Percentiles rank a stretch among this genome's conserved stretches.
Conservation (phyloP, 2,113 vertebrate species). For the Phalacrocorax pelagicus region DNA sequence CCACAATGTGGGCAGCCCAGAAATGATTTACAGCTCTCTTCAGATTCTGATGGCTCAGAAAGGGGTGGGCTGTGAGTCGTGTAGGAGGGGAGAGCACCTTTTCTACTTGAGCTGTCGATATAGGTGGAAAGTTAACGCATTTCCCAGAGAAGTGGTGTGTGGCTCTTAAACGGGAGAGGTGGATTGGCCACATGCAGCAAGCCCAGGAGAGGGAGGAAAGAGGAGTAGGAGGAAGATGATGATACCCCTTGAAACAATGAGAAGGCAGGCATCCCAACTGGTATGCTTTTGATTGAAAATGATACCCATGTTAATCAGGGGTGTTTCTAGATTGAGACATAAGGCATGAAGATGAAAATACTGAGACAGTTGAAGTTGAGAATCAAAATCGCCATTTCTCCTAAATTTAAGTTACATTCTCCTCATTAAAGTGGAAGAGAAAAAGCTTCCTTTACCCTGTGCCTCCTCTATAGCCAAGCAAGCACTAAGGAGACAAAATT, state of each 20-base stretch:
- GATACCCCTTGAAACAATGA: neutral
- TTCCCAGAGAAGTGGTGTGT: neutral
- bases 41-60: constrained; percentile 16
- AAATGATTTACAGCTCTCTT: neutral
- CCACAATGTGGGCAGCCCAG: neutral
- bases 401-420: neutral
- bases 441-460: neutral
- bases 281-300: neutral
- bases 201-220: neutral
- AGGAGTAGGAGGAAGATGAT: neutral
- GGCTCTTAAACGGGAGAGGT: neutral
- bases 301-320: neutral
- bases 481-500: neutral
- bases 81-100: constrained; percentile 15
- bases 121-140: neutral
- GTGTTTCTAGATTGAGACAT: neutral
- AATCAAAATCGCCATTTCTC: neutral
- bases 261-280: neutral
- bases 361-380: neutral
- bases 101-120: neutral
- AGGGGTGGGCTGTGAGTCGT: constrained; percentile 5
- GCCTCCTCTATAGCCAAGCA: neutral
- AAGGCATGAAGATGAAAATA: neutral
- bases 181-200: neutral
- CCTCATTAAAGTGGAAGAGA: neutral